These are phyloP conservation scores for Paramormyrops hopkinsi DNA, from an alignment of 2,797 vertebrate genomes.

Conservation along the genomic window DNA sequence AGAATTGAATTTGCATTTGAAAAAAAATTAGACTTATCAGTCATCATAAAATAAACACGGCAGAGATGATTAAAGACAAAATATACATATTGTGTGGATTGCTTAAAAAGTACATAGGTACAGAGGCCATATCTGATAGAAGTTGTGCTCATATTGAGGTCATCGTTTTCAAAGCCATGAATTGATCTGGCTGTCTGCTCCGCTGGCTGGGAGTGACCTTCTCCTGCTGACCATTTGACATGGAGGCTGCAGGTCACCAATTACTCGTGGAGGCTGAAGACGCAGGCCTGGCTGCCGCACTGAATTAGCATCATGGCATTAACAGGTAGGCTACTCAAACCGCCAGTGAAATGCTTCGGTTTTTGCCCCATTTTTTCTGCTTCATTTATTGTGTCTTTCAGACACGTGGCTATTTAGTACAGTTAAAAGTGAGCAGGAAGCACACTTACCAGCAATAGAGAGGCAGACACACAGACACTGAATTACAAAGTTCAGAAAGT, in stretches of 20 bases:
- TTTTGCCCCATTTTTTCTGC: background rate
- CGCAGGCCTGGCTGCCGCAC: slow-evolving; percentile 63
- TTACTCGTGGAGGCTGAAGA: slow-evolving; percentile 66
- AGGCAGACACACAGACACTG: background rate
- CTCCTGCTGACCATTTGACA: slow-evolving; percentile 55
- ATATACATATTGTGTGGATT: background rate
- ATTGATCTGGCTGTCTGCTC: slow-evolving; percentile 54
- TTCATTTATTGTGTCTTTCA: background rate
- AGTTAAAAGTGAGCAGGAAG: background rate
- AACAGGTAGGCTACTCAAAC: background rate
- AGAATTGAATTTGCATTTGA: background rate
- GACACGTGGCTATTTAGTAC: background rate
- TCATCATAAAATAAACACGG: background rate
- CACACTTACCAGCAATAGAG: background rate
- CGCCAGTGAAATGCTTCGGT: background rate
- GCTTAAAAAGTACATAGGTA: background rate
- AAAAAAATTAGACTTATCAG: background rate
- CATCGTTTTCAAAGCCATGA: slow-evolving; percentile 51
- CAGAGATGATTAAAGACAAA: background rate
- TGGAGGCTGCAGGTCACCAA: slow-evolving; percentile 58
- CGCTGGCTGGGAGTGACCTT: slow-evolving; percentile 48
- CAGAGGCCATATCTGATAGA: slow-evolving; percentile 31
- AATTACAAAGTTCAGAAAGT: background rate
- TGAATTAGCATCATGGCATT: slow-evolving; percentile 58
- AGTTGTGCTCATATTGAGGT: slow-evolving; percentile 33